These are phyloP conservation scores for Caenorhabditis imperialis DNA, from an alignment of 2,888 invertebrate species.

Conservation along the genomic window DNA sequence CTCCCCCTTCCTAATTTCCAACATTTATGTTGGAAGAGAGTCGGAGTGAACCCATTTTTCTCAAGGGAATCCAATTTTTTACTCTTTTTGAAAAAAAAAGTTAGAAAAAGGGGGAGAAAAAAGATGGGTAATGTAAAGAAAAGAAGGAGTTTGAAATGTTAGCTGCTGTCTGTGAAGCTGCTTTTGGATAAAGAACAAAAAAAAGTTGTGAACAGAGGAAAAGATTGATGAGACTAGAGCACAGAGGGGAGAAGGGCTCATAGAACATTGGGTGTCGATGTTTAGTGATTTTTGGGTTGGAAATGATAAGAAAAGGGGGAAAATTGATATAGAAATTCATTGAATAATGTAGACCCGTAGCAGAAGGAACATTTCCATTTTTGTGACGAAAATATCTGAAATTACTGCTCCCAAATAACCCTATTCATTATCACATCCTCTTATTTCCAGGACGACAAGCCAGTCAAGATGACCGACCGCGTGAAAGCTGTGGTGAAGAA, in stretches of 20 bases:
- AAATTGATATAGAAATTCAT: no score
- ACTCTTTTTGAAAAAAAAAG: not conserved
- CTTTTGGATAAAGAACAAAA: slow-evolving; percentile 8
- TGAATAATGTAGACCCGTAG: no score
- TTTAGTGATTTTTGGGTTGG: no score
- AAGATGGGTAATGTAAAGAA: not conserved
- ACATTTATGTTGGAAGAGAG: slow-evolving; percentile 52
- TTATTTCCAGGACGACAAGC: slow-evolving; percentile 78
- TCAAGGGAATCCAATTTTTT: slow-evolving; percentile 5
- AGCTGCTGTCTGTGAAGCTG: no score
- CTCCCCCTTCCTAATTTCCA: slow-evolving; percentile 27
- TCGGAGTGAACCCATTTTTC: slow-evolving; percentile 29
- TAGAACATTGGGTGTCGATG: no score
- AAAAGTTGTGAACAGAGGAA: not conserved
- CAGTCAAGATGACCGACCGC: slow-evolving; percentile 74
- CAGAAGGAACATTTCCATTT: no score
- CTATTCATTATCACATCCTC: no score
- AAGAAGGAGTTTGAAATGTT: slow-evolving; percentile 17
- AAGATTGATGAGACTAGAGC: no score
- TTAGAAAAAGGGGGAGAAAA: not conserved
- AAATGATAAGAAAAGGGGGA: no score
- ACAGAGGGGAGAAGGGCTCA: slow-evolving; percentile 2
- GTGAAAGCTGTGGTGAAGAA: slow-evolving; percentile 75
- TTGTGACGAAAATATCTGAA: no score
- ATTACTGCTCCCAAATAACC: no score